Conservation (phyloP, 2,888 invertebrate genomes). For the Cataglyphis livida region DNA sequence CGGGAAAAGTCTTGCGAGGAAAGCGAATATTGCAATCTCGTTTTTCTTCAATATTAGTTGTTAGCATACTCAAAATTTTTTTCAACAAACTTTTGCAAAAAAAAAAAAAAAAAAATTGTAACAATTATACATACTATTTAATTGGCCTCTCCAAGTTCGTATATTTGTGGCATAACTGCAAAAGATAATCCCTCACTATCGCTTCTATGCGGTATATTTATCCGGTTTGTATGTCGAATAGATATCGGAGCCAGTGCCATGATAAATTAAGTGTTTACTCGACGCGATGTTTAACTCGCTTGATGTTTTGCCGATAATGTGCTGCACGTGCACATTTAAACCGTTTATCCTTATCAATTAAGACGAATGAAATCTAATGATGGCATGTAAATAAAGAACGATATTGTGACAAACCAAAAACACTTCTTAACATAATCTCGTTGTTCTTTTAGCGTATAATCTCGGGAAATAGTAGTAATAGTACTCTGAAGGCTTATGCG, state of each 20-base stretch:
- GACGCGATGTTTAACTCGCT: neutral
- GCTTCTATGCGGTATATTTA: constrained; percentile 38
- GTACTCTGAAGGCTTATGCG: neutral
- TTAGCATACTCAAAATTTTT: neutral
- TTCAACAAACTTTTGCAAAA: neutral
- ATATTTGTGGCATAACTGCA: constrained; percentile 33
- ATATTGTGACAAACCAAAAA: neutral
- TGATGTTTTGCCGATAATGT: constrained; percentile 37
- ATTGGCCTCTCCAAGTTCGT: neutral
- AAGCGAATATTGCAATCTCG: neutral
- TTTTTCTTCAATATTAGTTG: neutral
- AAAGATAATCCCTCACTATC: constrained; percentile 25
- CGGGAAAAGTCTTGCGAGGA: neutral
- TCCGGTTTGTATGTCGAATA: constrained; percentile 16
- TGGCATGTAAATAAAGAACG: neutral
- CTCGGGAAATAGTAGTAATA: neutral
- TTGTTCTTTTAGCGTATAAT: neutral
- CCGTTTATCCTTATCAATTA: constrained; percentile 36
- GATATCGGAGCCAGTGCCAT: constrained; percentile 25
- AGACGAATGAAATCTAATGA: neutral
- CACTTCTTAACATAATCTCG: neutral
- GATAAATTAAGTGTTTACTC: constrained; percentile 43
- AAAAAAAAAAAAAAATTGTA: neutral
- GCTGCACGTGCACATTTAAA: constrained; percentile 20
- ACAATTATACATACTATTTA: neutral